Evolutionary conservation across 2,797 vertebrate species (phyloP), one percentile per base, ranked within the genome.

Genomic region (Poliocrania exsul): DNA sequence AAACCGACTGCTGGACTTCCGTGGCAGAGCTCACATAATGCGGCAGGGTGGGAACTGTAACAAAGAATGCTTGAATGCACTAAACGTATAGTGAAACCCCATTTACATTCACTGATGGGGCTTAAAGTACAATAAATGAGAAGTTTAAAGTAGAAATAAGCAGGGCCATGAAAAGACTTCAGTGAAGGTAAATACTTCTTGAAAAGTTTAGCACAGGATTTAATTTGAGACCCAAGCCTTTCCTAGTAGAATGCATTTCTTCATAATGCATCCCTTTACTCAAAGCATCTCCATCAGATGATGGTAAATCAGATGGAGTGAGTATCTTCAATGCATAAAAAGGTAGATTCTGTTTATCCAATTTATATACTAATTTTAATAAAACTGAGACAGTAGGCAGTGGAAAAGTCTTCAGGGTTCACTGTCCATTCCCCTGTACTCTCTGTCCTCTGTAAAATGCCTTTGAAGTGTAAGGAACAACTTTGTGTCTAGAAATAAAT

Each of bases 1-100:
- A 98, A 98, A 98, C 97, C 81, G 97, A 97, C 98, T 97, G 97
- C 97, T 97, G 93, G 96, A 98, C 98, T 98, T 98, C 97, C 97
- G 95, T 97, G 96, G 88, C 97, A 97, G 96, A 91, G 81, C 95
- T 97, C 96, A 97, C 96, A 97, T 98, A 98, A 98, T 97, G 97
- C 97, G 2, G 91, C 97, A 97, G 97, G 96, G 96, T 97, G 97
- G 97, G 97, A 97, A 96, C 87, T 92, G 96, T 29, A 83, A 98
- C 98, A 98, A 98, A 98, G 98, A 97, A 98, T 97, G 96, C 96
- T 92, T 98, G 96, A 98, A 98, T 97, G 96, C 97, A 97, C 97
- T 97, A 97, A 98, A 98, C 96, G 96, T 98, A 97, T 97, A 97
- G 96, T 93, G 95, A 98, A 97, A 95, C 89, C 95, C 97, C 95